Conservation (phyloP, 2,888 invertebrate species). For the Phanerotoma sp. region DNA sequence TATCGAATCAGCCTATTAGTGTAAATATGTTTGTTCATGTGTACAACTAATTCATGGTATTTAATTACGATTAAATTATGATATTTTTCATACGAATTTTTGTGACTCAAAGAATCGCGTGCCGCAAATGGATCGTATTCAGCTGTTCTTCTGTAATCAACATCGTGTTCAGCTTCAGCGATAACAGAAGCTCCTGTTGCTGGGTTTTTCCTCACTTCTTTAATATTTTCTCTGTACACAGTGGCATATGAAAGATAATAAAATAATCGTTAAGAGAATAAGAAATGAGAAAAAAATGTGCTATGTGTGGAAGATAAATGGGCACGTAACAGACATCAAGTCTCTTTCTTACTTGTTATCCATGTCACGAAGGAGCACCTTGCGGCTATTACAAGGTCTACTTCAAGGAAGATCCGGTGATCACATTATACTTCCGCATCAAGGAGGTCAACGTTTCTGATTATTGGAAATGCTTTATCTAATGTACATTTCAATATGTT, state of each 20-base stretch:
- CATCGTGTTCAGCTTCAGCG: slow-evolving; percentile 6
- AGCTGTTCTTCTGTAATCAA: too few species aligned
- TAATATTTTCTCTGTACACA: background rate
- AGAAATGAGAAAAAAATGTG: background rate
- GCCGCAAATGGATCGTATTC: slow-evolving; percentile 16
- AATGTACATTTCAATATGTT: background rate
- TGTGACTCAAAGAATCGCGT: slow-evolving; percentile 9
- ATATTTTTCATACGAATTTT: slow-evolving; percentile 12
- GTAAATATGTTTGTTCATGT: background rate
- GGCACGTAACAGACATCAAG: background rate
- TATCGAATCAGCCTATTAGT: too few species aligned
- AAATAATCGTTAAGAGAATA: background rate
- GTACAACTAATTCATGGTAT: background rate
- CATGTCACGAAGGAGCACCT: slow-evolving; percentile 10
- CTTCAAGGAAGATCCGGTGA: slow-evolving; percentile 15
- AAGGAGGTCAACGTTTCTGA: background rate
- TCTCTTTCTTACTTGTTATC: slow-evolving; percentile 10
- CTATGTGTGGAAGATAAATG: background rate
- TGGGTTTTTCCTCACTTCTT: background rate
- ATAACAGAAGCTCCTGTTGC: background rate
- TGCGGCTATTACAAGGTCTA: slow-evolving; percentile 6
- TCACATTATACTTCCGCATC: slow-evolving; percentile 7
- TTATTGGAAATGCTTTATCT: background rate
- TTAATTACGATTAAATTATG: slow-evolving; percentile 4
- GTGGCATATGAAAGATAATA: background rate